Conservation (phyloP, 2,113 vertebrate species). For the Cnemophilus loriae region DNA sequence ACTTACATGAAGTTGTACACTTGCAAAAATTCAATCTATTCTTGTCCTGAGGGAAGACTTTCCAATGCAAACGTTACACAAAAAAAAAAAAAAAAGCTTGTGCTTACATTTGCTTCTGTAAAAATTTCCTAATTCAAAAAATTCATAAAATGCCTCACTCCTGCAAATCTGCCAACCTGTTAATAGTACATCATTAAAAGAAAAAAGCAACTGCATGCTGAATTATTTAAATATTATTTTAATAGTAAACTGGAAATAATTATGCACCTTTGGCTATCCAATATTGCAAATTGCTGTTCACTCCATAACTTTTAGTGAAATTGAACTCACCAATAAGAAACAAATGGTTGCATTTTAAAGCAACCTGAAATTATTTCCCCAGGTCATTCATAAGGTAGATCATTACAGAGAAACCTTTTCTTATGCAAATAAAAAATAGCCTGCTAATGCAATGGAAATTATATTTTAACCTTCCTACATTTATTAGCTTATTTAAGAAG, state of each 20-base stretch:
- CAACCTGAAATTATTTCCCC: slow-evolving; percentile 59
- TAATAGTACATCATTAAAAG: not conserved
- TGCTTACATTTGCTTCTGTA: not conserved
- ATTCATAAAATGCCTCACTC: not conserved
- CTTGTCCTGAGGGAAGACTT: slow-evolving; percentile 38
- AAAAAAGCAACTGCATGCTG: not conserved
- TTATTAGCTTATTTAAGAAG: slow-evolving; percentile 37
- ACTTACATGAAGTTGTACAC: not conserved
- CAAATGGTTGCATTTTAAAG: slow-evolving; percentile 46
- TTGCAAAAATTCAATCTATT: slow-evolving; percentile 25
- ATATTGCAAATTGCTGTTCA: not conserved
- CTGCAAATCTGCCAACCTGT: not conserved
- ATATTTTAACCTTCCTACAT: not conserved
- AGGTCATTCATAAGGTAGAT: slow-evolving; percentile 54
- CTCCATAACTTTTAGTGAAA: slow-evolving; percentile 30
- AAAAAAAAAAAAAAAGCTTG: not conserved
- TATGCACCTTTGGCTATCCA: slow-evolving; percentile 41
- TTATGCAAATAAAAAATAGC: not conserved
- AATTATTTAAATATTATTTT: slow-evolving; percentile 53
- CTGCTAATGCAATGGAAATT: slow-evolving; percentile 12
- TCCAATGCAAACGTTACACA: not conserved
- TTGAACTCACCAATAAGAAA: slow-evolving; percentile 45
- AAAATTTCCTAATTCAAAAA: not conserved
- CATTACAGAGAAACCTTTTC: slow-evolving; percentile 32
- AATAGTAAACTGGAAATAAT: slow-evolving; percentile 49